A percentile compares a stretch with the other conserved stretches of the same genome.
Conservation (phyloP, 2,113 vertebrate species). For the Shinisaurus crocodilurus region DNA sequence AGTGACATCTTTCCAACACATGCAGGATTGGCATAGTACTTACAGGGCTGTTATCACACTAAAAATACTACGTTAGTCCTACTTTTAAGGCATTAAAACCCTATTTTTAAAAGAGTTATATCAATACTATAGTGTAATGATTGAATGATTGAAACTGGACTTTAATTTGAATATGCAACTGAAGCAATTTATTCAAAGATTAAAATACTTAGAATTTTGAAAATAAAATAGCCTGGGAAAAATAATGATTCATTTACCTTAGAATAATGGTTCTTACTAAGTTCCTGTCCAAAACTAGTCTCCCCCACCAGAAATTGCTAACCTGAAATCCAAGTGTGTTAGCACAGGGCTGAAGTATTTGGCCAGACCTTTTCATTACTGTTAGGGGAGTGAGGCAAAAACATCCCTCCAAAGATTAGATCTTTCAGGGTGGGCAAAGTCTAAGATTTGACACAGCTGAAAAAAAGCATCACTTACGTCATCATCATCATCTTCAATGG, state of each 20-base stretch:
- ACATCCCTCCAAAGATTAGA: too few species aligned
- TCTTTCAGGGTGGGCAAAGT: too few species aligned
- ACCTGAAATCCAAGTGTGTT: background rate
- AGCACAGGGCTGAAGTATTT: background rate
- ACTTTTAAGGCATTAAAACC: background rate
- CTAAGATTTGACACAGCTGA: background rate
- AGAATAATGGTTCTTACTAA: background rate
- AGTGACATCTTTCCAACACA: background rate
- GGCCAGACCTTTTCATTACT: too few species aligned
- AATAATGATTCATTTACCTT: background rate
- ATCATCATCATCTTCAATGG: constrained; percentile 98
- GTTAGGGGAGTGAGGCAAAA: too few species aligned
- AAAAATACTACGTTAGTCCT: too few species aligned
- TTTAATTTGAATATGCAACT: background rate
- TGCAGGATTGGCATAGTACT: background rate
- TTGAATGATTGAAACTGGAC: background rate
- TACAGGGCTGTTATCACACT: too few species aligned
- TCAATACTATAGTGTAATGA: background rate
- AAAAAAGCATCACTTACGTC: constrained; percentile 81
- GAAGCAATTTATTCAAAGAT: background rate
- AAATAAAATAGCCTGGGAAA: background rate
- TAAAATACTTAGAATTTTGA: background rate
- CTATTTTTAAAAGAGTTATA: background rate
- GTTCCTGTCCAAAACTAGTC: background rate
- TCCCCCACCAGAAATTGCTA: background rate